Evolutionary conservation across 2,113 vertebrate genomes (phyloP).

Genomic region (Empidonax alnorum): DNA sequence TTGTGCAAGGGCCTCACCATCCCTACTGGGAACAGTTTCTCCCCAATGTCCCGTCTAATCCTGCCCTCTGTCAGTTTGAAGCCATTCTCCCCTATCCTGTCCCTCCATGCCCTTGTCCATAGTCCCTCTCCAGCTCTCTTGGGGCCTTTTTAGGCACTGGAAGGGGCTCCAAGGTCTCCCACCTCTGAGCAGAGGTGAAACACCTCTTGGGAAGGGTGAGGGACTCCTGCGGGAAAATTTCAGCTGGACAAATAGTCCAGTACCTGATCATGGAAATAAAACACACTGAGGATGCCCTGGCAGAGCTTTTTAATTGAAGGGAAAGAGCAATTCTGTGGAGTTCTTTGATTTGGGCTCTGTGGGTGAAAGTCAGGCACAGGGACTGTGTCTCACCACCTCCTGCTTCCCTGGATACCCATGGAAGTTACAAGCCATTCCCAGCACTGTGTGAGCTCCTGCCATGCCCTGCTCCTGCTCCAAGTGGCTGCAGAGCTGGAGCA

Average conservation of each 20-base stretch:
- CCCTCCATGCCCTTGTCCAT: not conserved
- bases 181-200: not conserved
- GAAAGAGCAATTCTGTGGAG: not conserved
- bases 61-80: not conserved
- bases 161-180: not conserved
- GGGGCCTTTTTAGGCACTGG: not conserved
- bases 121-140: not conserved
- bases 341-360: not conserved
- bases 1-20: no score
- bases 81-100: not conserved
- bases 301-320: not conserved
- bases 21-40: no score
- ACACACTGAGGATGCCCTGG: not conserved
- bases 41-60: not conserved
- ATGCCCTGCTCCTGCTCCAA: not conserved
- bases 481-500: not conserved
- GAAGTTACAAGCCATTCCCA: not conserved
- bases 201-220: not conserved
- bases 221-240: not conserved
- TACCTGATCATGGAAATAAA: not conserved
- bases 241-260: not conserved
- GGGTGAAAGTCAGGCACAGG: fast-evolving
- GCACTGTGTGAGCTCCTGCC: not conserved
- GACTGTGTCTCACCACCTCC: not conserved
- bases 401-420: not conserved